Base-by-base conservation (phyloP, 2,888 invertebrate genomes). In the Epsilonema sp. region DNA sequence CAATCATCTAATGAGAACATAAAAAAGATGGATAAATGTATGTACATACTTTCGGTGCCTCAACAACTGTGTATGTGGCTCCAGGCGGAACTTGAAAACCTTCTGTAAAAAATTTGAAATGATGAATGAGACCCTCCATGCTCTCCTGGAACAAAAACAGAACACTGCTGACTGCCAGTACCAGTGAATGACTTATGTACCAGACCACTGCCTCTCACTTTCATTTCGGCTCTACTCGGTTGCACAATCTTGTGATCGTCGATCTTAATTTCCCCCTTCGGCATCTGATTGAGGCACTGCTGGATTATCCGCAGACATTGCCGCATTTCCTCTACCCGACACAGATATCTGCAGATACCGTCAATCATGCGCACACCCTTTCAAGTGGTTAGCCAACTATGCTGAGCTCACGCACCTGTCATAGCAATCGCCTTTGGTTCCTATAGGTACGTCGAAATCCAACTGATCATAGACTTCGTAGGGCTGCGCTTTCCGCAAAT, bases 221-320 rank as follows among this genome's bases (percentile, higher is more conserved):
- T 97, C 97, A 99, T 97, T 71, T 94, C 94, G 39, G 77, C 75
- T 41, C 97, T 73, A 26, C 76, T 77, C 0, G 97, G 97, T 5
- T 90, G 81, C 0, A 81, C 76, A 2, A 99, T 73, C 69, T 97
- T 99, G 37, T 82, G 79, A 66, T 97, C 97, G 62, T 99, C 97
- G 0, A 83, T 79, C 68, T 82, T 83, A 26, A 94, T 71, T 69
- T 90, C 90, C 0, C 92, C 94, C 0, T 78, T 61, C 0, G 97
- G 97, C 92, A 97, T 97, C 69, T 90, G 75, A 70, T 99, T 94
- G 49, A 99, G 70, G 62, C 94, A 94, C 67, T 99, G 94, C 47
- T 83, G 79, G 46, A 99, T 85, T 57, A 97, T 92, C 50, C 80
- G 76, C 44, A 94, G 68, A 0, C 87, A 89, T 65, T 97, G 86